Evolutionary conservation across 2,113 vertebrate genomes (phyloP), one percentile per base, ranked within the genome.

Genomic region (Holacanthus passer): DNA sequence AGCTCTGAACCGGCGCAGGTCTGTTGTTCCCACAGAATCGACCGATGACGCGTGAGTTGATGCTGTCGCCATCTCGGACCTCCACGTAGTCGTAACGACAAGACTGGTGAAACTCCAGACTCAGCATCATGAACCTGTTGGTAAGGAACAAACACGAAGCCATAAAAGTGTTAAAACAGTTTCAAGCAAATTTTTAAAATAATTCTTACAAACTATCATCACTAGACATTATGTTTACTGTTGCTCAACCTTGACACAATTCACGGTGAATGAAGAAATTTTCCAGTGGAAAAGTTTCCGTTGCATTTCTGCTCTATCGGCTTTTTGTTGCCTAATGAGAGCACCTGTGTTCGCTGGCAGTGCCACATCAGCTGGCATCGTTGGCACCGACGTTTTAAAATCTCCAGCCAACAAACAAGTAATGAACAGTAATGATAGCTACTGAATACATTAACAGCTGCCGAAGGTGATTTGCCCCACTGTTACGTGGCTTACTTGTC

Each of bases 61-160:
- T 92, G 79, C 93, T 96, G 89, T 99, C 96, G 5, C 98, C 98
- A 5, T 99, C 97, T 5, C 98, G 96, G 70, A 99, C 90, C 85
- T 99, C 98, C 35, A 99, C 93, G 0, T 96, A 99, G 92, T 99
- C 98, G 27, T 99, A 99, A n/a, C 96, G 97, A 90, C 98, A 99
- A 92, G 94, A 96, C 56, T 97, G 97, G 78, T 99, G 97, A 86
- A 96, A 97, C 93, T 99, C 98, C 94, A 99, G 88, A 74, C 98
- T 99, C 84, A 99, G 56, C 98, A 99, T 99, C 92, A 97, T 95
- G 87, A 99, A 97, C 90, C 98, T 99, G 81, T 50, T 1, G 22
- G 32, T 17, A 81, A 24, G 32, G 79, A 39, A n/a, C 41, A 53
- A 39, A 31, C 3, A 64, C 9, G 32, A 39, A 66, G n/a, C n/a